Conservation (phyloP, 2,113 vertebrate genomes). For the Ahaetulla prasina region DNA sequence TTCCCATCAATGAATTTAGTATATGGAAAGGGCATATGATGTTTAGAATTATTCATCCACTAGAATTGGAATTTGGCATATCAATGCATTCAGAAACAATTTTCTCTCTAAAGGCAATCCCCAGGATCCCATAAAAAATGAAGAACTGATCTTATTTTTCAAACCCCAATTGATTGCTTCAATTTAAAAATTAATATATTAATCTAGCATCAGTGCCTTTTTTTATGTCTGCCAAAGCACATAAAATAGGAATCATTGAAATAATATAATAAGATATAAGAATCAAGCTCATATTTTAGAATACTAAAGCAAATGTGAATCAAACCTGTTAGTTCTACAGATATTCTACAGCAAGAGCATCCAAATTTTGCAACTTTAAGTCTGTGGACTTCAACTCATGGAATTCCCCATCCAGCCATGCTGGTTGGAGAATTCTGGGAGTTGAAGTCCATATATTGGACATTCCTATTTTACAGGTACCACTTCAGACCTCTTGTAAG, state of each 20-base stretch:
- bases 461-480: conserved; percentile 28
- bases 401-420: no score
- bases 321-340: conserved; percentile 58
- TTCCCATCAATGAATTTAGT: conserved; percentile 27
- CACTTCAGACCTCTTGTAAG: background rate
- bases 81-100: conserved; percentile 67
- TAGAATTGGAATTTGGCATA: conserved; percentile 64
- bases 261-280: conserved; percentile 53
- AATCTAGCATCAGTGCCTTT: conserved; percentile 77
- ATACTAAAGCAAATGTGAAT: conserved; percentile 54
- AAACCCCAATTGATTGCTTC: conserved; percentile 68
- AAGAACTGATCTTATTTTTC: conserved; percentile 74
- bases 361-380: no score
- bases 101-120: conserved; percentile 63
- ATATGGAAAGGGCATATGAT: conserved; percentile 44
- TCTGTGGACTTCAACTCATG: no score
- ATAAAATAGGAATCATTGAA: conserved; percentile 73
- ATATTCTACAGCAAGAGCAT: conserved; percentile 38
- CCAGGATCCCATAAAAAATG: conserved; percentile 69
- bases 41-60: conserved; percentile 49
- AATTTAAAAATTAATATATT: conserved; percentile 80
- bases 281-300: conserved; percentile 70
- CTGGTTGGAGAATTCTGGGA: no score
- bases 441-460: no score
- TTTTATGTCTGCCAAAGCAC: conserved; percentile 56